Conservation (phyloP, 2,113 vertebrate species). For the Phoenicopterus ruber region DNA sequence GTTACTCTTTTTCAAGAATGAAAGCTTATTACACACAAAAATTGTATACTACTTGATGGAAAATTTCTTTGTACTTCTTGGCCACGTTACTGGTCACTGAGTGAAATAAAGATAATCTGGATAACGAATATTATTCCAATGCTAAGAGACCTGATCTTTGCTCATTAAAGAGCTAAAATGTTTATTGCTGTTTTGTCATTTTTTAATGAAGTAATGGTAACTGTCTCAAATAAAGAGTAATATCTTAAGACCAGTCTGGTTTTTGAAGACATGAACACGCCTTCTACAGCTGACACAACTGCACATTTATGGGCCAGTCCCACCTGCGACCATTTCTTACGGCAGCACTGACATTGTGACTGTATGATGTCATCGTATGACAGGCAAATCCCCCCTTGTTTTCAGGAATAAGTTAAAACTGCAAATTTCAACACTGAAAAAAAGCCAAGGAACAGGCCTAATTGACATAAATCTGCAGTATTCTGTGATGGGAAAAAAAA, state of each 20-base stretch:
- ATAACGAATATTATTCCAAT: constrained; percentile 82
- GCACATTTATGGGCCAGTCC: background rate
- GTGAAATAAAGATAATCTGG: constrained; percentile 85
- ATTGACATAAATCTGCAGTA: constrained; percentile 26
- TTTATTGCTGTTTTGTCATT: constrained; percentile 86
- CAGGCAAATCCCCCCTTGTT: background rate
- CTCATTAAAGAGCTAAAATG: constrained; percentile 88
- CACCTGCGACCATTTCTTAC: background rate
- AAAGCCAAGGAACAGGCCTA: background rate
- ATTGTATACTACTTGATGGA: constrained; percentile 86
- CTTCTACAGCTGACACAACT: constrained; percentile 45
- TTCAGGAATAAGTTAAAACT: constrained; percentile 6
- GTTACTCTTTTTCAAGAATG: constrained; percentile 87
- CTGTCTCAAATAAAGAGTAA: constrained; percentile 74
- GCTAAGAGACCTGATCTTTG: constrained; percentile 82
- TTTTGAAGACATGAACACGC: constrained; percentile 69
- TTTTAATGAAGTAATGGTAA: constrained; percentile 75
- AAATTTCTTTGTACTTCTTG: constrained; percentile 82
- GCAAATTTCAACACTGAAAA: background rate
- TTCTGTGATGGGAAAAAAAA: background rate
- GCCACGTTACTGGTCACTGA: constrained; percentile 76
- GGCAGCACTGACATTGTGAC: background rate
- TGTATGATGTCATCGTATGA: background rate
- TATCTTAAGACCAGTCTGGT: constrained; percentile 71
- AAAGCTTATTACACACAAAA: constrained; percentile 85